These are phyloP conservation scores for Pica pica DNA, from an alignment of 2,113 vertebrate genomes.

Conservation along the genomic window DNA sequence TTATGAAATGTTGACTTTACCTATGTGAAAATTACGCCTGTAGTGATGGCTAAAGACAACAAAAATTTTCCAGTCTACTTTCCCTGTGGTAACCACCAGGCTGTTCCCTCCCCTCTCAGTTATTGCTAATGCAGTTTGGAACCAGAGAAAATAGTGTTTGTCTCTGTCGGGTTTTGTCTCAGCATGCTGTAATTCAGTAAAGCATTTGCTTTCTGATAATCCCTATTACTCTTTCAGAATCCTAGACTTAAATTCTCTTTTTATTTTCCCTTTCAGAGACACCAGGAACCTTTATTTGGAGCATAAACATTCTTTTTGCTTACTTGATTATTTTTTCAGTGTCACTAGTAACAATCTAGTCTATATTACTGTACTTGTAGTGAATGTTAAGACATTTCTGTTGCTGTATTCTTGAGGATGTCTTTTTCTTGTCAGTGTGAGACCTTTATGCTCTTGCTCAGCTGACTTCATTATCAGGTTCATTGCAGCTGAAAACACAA, in stretches of 20 bases:
- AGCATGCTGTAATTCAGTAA: constrained; percentile 43
- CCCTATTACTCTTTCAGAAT: constrained; percentile 1
- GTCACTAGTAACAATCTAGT: constrained; percentile 17
- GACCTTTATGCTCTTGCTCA: constrained; percentile 54
- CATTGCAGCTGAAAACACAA: constrained; percentile 54
- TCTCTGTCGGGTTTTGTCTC: constrained; percentile 14
- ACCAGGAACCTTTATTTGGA: constrained; percentile 31
- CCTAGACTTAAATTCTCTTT: constrained; percentile 30
- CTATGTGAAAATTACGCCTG: not conserved
- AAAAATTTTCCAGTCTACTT: not conserved
- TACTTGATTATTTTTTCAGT: constrained; percentile 38
- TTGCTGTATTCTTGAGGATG: constrained; percentile 26
- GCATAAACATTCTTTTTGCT: constrained; percentile 39
- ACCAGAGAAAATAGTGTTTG: not conserved
- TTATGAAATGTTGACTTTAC: not conserved
- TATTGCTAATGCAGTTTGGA: not conserved
- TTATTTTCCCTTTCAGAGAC: constrained; percentile 50
- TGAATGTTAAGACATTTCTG: constrained; percentile 17
- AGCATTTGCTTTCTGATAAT: constrained; percentile 13
- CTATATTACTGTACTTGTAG: constrained; percentile 19
- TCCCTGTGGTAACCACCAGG: not conserved
- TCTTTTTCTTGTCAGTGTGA: constrained; percentile 54
- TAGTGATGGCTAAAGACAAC: not conserved
- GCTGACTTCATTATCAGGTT: constrained; percentile 62
- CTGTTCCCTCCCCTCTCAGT: not conserved